phyloP scores from a whole-genome alignment of 1,140 invertebrate genomes.

The Caenorhabditis brenneri region DNA sequence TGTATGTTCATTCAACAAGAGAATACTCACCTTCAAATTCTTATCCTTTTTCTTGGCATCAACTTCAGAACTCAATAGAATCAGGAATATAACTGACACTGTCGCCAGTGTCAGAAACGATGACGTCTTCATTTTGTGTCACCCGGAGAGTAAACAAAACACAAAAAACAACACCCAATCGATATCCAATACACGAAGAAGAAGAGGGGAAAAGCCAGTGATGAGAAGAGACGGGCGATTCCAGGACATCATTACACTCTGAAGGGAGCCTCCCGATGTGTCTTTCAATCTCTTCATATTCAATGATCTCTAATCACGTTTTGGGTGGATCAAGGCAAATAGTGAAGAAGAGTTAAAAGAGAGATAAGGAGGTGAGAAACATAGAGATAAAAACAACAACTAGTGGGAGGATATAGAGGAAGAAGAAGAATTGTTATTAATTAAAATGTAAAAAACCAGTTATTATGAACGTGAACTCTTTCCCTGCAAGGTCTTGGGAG shows the following conservation, averaged over 20 bases:
- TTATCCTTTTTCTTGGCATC: conserved; percentile 26
- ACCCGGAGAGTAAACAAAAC: neutral
- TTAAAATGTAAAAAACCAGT: too few species aligned
- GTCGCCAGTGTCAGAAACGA: conserved; percentile 25
- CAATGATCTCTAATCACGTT: neutral
- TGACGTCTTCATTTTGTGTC: conserved; percentile 22
- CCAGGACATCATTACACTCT: conserved; percentile 40
- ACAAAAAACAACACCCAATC: neutral
- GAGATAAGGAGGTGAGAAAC: neutral
- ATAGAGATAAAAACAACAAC: neutral
- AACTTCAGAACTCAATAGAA: neutral
- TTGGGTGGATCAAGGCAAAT: conserved; percentile 40
- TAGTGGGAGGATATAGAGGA: conserved; percentile 13
- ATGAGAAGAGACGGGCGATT: conserved; percentile 31
- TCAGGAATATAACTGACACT: conserved; percentile 32
- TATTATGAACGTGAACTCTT: too few species aligned
- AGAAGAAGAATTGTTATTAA: neutral
- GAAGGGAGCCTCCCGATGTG: conserved; percentile 32
- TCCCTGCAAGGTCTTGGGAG: too few species aligned
- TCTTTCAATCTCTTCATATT: neutral
- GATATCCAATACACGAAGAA: conserved; percentile 37
- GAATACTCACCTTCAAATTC: neutral
- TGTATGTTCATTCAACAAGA: neutral
- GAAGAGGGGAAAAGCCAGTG: conserved; percentile 22
- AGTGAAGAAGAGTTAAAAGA: neutral